phyloP scores from a whole-genome alignment of 1,140 invertebrate species.

The Hylaeus anthracinus region DNA sequence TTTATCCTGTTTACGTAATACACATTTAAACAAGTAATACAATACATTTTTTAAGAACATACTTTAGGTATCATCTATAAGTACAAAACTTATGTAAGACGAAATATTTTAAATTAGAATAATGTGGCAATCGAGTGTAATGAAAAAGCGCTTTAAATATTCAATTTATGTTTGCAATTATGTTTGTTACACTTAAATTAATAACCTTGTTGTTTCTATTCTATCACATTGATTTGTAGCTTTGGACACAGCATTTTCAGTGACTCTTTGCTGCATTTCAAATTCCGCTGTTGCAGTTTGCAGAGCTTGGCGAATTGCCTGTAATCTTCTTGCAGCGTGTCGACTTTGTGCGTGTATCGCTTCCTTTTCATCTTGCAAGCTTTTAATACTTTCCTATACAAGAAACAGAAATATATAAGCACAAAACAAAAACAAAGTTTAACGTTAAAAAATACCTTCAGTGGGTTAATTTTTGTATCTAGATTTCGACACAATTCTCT shows the following conservation, averaged over 20 bases:
- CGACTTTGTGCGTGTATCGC: slow-evolving; percentile 51
- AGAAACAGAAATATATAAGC: neutral
- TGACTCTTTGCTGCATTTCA: slow-evolving; percentile 66
- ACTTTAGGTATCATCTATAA: no score
- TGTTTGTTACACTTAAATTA: neutral
- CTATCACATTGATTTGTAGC: slow-evolving; percentile 75
- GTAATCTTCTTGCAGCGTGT: slow-evolving; percentile 45
- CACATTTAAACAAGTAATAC: neutral
- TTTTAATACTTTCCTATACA: slow-evolving; percentile 72
- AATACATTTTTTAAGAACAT: neutral
- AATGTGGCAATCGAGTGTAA: no score
- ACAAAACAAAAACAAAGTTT: neutral
- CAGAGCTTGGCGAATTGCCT: slow-evolving; percentile 48
- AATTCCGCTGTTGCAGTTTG: slow-evolving; percentile 62
- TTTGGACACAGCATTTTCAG: slow-evolving; percentile 58
- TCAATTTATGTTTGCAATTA: no score
- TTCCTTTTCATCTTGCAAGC: slow-evolving; percentile 67
- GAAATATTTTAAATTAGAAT: no score
- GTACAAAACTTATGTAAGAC: no score
- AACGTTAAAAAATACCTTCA: slow-evolving; percentile 51
- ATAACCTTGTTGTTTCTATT: slow-evolving; percentile 77
- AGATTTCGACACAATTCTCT: slow-evolving; percentile 57
- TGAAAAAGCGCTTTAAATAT: no score
- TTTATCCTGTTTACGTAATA: neutral
- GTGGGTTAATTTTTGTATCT: slow-evolving; percentile 56